A percentile compares a stretch with the other conserved stretches of the same genome.
These are phyloP conservation scores for Spodoptera littoralis DNA, from an alignment of 2,888 invertebrate species.

Conservation along the genomic window DNA sequence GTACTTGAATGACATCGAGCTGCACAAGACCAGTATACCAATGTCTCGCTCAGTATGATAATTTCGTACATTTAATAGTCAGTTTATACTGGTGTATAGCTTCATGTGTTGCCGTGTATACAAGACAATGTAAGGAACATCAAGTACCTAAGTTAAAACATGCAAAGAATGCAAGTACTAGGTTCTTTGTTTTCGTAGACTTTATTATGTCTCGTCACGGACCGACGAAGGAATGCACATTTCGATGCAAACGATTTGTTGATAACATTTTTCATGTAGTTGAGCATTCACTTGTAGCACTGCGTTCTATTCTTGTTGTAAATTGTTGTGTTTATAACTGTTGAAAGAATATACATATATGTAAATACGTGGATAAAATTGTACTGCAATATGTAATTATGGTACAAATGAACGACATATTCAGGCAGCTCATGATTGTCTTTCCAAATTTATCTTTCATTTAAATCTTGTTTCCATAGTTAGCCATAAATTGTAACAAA, in stretches of 20 bases:
- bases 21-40: too few relatives aligned
- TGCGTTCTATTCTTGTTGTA: constrained; percentile 20
- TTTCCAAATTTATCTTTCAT: too few relatives aligned
- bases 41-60: too few relatives aligned
- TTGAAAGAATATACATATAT: background rate
- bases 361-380: too few relatives aligned
- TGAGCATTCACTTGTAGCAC: constrained; percentile 6
- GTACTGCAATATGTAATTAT: background rate
- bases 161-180: background rate
- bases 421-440: background rate
- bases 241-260: constrained; percentile 38
- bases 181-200: constrained; percentile 11
- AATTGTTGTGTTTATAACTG: constrained; percentile 24
- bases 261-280: constrained; percentile 33
- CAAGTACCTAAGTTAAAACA: constrained; percentile 19
- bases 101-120: too few relatives aligned
- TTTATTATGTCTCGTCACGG: constrained; percentile 37
- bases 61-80: too few relatives aligned
- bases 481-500: too few relatives aligned
- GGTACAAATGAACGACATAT: constrained; percentile 6
- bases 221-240: constrained; percentile 29
- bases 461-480: too few relatives aligned
- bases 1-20: background rate
- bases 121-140: constrained; percentile 24
- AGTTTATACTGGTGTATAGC: too few relatives aligned